Evolutionary conservation across 2,797 vertebrate species (phyloP).

Genomic region (Pteronotus mesoamericanus): DNA sequence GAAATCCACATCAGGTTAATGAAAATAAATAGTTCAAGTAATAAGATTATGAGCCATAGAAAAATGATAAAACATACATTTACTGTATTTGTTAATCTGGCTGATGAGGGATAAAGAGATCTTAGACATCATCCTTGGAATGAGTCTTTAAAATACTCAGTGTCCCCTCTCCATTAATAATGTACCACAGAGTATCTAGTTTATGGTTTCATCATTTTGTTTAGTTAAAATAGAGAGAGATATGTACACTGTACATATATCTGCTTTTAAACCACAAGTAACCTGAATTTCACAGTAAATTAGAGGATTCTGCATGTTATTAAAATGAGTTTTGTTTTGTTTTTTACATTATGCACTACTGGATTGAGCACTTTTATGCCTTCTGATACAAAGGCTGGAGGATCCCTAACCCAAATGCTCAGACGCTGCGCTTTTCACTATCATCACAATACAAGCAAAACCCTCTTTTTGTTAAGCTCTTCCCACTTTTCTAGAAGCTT

Average conservation of each 20-base stretch:
- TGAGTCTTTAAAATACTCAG: background rate
- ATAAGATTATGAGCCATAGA: background rate
- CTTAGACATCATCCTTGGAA: background rate
- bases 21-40: background rate
- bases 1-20: background rate
- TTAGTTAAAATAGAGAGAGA: background rate
- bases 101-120: background rate
- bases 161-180: background rate
- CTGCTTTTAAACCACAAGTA: background rate
- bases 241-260: background rate
- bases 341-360: background rate
- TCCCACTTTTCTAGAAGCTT: background rate
- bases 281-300: background rate
- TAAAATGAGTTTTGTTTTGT: background rate
- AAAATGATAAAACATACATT: background rate
- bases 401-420: background rate
- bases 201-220: background rate
- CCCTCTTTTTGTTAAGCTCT: background rate
- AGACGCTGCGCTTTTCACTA: background rate
- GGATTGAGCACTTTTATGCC: background rate
- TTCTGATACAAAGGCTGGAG: background rate
- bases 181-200: background rate
- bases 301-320: background rate
- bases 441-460: background rate
- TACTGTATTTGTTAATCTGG: background rate